These are phyloP conservation scores for Drosophila birchii DNA, from an alignment of 2,888 invertebrate species.

Conservation along the genomic window DNA sequence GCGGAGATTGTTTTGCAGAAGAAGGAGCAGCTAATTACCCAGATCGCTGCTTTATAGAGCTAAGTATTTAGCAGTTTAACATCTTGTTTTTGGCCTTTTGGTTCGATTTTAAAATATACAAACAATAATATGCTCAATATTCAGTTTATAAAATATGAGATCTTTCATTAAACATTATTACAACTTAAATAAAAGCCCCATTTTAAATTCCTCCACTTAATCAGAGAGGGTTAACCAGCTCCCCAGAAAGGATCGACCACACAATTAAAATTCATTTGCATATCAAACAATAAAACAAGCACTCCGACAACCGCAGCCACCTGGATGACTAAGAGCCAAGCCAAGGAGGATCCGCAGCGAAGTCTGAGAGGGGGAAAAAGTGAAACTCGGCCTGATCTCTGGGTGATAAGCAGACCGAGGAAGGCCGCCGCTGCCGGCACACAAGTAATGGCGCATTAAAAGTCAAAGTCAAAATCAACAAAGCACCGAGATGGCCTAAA, in stretches of 20 bases:
- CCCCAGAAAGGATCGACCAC: constrained; percentile 34
- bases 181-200: neutral
- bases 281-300: constrained; percentile 48
- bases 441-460: constrained; percentile 56
- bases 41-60: neutral
- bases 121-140: too few relatives aligned
- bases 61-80: neutral
- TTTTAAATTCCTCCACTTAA: neutral
- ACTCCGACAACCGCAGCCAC: constrained; percentile 17
- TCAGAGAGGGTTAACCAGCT: constrained; percentile 67
- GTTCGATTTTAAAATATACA: neutral
- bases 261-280: constrained; percentile 78
- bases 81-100: neutral
- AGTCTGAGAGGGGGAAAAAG: constrained; percentile 39
- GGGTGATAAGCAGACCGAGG: constrained; percentile 54
- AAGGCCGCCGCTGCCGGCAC: constrained; percentile 38
- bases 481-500: constrained; percentile 75
- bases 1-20: neutral
- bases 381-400: constrained; percentile 36
- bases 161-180: too few relatives aligned
- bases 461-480: constrained; percentile 62
- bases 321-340: constrained; percentile 33
- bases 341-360: constrained; percentile 6
- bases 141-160: too few relatives aligned
- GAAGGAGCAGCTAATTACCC: neutral